Evolutionary conservation across 2,888 invertebrate genomes (phyloP), one percentile per base, ranked within the genome.

Genomic region (Meta bourneti): DNA sequence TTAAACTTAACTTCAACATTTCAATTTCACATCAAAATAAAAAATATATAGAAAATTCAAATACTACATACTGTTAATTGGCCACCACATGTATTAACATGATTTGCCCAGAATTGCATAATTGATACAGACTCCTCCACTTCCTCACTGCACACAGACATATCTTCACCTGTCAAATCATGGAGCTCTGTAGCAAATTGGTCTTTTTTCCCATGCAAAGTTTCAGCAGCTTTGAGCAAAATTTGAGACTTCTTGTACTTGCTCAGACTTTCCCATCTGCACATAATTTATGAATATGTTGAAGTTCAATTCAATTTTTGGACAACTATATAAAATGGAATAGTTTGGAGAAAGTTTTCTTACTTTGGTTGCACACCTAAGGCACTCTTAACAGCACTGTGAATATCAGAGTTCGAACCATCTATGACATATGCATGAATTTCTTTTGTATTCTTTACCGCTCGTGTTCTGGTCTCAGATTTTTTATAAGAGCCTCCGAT

Each of bases 311-410:
- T 61, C 9, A 19, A 54, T 79, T 6, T 48, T 19, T 69, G 16
- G 20, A 69, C 34, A 78, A 52, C 16, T n/a, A 52, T 19, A n/a
- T n/a, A 19, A 78, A 0, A n/a, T n/a, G 19, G n/a, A 78, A 11
- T 48, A 48, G 7, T n/a, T 34, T 13, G 1, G 74, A 75, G 20
- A 75, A 51, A 78, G 8, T 71, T 51, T 9, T 54, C 69, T 82
- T 75, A 92, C 92, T 89, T 92, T 78, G 74, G 61, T 34, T 88
- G 87, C 5, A 95, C 95, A 93, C 95, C 95, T 92, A 95, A 95
- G 6, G 96, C 96, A n/a, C 94, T 94, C 92, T 95, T 95, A 4
- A 96, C 95, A 61, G 95, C 95, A 94, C 95, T 95, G 81, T 95
- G 94, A 16, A 96, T 94, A 93, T 95, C 95, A 93, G 95, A 95